A percentile compares a stretch with the other conserved stretches of the same genome.
Evolutionary conservation across 1,140 invertebrate genomes (phyloP).

Genomic region (Cotesia vestalis): DNA sequence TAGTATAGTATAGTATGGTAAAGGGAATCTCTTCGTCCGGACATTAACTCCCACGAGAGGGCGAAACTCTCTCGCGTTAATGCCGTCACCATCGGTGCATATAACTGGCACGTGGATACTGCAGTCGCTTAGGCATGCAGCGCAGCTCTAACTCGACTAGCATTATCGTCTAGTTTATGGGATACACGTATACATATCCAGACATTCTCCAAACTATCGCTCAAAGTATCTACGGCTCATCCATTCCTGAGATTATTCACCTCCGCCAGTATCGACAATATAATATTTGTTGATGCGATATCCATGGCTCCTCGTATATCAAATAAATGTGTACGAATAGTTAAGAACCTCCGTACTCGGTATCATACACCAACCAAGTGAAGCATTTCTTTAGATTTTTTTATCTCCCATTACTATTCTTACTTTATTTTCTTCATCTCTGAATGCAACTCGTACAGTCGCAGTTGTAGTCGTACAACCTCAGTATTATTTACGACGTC

Average conservation of each 20-base stretch:
- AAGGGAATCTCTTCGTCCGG: constrained; percentile 6
- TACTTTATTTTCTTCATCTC: neutral
- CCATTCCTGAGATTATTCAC: constrained; percentile 3
- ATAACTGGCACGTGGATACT: constrained; percentile 7
- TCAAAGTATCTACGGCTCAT: neutral
- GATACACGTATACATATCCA: constrained; percentile 19
- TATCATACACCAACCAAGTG: neutral
- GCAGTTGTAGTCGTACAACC: neutral
- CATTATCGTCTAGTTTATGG: constrained; percentile 35
- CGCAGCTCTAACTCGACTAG: neutral
- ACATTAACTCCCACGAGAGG: constrained; percentile 25
- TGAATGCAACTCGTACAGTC: neutral
- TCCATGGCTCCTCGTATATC: too few species aligned
- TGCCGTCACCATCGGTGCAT: constrained; percentile 27
- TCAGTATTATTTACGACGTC: neutral
- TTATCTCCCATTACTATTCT: neutral
- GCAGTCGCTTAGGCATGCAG: constrained; percentile 10
- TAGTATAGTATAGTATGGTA: neutral
- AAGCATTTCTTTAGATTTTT: neutral
- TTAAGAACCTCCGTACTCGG: too few species aligned
- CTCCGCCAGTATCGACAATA: neutral
- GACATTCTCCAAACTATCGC: constrained; percentile 1
- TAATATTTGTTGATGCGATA: too few species aligned
- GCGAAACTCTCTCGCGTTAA: constrained; percentile 38
- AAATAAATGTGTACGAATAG: neutral